Evolutionary conservation across 2,797 vertebrate species (phyloP), one percentile per base, ranked within the genome.

Genomic region (Anabacerthia variegaticeps): DNA sequence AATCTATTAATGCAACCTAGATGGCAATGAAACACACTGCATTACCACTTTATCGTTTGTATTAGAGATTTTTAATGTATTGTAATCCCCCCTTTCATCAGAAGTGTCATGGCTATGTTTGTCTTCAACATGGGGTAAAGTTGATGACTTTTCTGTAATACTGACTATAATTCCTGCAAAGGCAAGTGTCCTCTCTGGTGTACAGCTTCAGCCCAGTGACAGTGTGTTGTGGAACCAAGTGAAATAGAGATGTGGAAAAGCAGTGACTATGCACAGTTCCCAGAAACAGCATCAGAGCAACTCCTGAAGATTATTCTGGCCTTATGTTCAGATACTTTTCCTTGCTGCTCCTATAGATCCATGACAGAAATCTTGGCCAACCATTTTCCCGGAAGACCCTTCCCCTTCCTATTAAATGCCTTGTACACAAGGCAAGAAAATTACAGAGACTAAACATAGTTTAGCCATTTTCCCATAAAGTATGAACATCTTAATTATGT

Each of bases 1-100:
- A 92, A 93, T 90, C 61, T 93, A 52, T 81, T 94, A 92, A 94
- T 75, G 79, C 96, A 96, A 95, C 41, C 69, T 87, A 96, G 89
- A 93, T 80, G 75, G 48, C 69, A 92, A 56, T 67, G 56, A 94
- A 93, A 75, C 58, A 66, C 5, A 41, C 7, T 79, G 5, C 43
- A 34, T 80, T 89, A 67, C 74, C 65, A 37, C 77, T 94, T 95
- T 76, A 43, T 62, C 74, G 83, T 76, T 79, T 88, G 9, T 17
- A 71, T 69, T 78, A 66, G 59, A 90, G 32, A 41, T 56, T 95
- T 91, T 73, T 83, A 85, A 94, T 68, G 78, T 77, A 13, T 44
- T 85, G 10, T 82, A 95, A 92, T 93, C 94, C 46, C 32, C 92
- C 39, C 66, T 97, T 96, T 97, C 89, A 92, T 75, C 75, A 93